Conservation (phyloP, 2,888 invertebrate species). For the Hyposoter didymator region DNA sequence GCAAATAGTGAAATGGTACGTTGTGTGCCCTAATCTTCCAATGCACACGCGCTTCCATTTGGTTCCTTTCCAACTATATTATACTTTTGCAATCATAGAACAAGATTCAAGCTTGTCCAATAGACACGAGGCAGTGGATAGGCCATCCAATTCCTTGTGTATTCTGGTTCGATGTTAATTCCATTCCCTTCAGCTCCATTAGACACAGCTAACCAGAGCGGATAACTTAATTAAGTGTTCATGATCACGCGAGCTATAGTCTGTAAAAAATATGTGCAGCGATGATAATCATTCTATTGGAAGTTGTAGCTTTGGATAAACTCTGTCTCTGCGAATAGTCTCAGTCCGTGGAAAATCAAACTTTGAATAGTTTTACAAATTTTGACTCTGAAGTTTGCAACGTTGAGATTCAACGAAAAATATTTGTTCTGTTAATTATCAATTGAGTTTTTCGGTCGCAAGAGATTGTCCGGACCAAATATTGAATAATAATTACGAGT, state of each 20-base stretch:
- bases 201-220: conserved; percentile 4
- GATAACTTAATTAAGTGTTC: conserved; percentile 54
- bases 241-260: conserved; percentile 44
- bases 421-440: no score
- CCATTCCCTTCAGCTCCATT: conserved; percentile 50
- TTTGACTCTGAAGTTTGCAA: no score
- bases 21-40: conserved; percentile 25
- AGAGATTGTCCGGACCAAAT: no score
- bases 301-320: not conserved
- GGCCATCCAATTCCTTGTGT: conserved; percentile 18
- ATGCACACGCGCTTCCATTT: conserved; percentile 32
- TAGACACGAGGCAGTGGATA: not conserved
- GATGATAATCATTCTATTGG: not conserved
- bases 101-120: not conserved
- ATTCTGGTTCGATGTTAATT: conserved; percentile 22
- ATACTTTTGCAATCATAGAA: not conserved
- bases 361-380: no score
- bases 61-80: conserved; percentile 35
- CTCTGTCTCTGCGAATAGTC: no score
- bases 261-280: not conserved
- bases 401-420: no score
- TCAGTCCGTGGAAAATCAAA: no score
- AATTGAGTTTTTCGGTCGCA: no score
- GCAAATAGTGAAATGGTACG: conserved; percentile 40
- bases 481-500: no score